Base-by-base conservation (phyloP, 2,888 invertebrate species). In the Leptinotarsa haldemani region DNA sequence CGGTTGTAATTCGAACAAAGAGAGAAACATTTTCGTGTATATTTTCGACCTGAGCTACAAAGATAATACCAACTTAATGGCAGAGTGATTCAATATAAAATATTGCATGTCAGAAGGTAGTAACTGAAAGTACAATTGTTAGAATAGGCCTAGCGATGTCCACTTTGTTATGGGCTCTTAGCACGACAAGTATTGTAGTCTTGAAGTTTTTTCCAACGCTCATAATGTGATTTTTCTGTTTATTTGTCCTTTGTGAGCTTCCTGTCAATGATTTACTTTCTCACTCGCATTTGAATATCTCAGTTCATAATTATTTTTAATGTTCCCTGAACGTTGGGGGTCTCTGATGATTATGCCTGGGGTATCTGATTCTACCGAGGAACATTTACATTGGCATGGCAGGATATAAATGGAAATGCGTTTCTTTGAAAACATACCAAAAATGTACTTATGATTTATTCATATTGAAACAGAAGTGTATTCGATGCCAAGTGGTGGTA, bases 61-160 rank as follows among this genome's bases (percentile, higher is more conserved):
- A 78, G 79, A 80, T 81, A 80, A 82, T 80, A 79, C 78, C 79
- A 79, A 77, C 77, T 79, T 81, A 80, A 82, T 81, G 81, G 79
- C 75, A 66, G 78, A 78, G 78, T 80, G 81, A 80, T 82, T 79
- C 80, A 82, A 80, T 82, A 82, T 80, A 80, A 82, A 82, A 79
- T 79, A 80, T 80, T 73, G 80, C 81, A 79, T 80, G 80, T 77
- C 77, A 63, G 73, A 48, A 22, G 74, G 72, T 69, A 75, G 72
- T 75, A 75, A 76, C 68, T 69, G 76, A 74, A 65, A 69, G 65
- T 69, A 74, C 76, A 76, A 73, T 76, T 69, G 64, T 76, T 73
- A 68, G 67, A 73, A 70, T 70, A 70, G 73, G 64, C 66, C 73
- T 53, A 58, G 61, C 70, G 71, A 69, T 76, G 76, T 73, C 73